Base-by-base conservation (phyloP, 1,140 invertebrate species). In the Drosophila seguyi region DNA sequence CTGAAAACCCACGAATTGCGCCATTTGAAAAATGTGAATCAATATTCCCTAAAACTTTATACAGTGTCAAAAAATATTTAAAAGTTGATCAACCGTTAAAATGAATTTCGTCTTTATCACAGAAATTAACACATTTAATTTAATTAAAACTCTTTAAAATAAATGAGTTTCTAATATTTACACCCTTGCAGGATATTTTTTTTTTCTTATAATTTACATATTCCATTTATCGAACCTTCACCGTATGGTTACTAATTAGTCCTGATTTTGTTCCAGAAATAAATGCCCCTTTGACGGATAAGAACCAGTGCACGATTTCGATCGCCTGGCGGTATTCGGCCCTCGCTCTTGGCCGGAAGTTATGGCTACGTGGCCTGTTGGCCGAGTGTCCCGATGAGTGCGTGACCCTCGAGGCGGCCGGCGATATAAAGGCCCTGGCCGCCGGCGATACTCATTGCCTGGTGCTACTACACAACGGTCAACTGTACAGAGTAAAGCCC, bases 261-360 rank as follows among this genome's bases (percentile, higher is more conserved):
- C 65, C 74, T 78, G 66, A 29, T 50, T 86, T 45, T 10, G 45
- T 73, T 88, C 10, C 73, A 90, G 85, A 84, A 68, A 71, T 86
- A 41, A 48, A 34, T 22, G 16, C 20, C 29, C 74, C 73, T 8
- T 34, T 34, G 11, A 31, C 44, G 55, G 55, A 14, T 16, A 41
- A 68, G 8, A 66, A 67, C 27, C 56, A 53, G 29, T 63, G 48
- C 47, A 59, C 78, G 29, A 59, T 92, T 42, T 75, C 91, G 6
- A n/a, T 75, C 11, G 81, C 65, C 52, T 92, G 91, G 87, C 76
- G 82, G 41, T 92, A 90, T 59, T 79, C 82, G 7, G 91, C 75
- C 6, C 75, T 74, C 59, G 90, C 86, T 7, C 5, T 44, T 18
- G 81, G 58, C 25, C 42, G 48, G n/a, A 75, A 48, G 27, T 57